Evolutionary conservation across 2,888 invertebrate species (phyloP).

Genomic region (Nephrotoma flavescens): DNA sequence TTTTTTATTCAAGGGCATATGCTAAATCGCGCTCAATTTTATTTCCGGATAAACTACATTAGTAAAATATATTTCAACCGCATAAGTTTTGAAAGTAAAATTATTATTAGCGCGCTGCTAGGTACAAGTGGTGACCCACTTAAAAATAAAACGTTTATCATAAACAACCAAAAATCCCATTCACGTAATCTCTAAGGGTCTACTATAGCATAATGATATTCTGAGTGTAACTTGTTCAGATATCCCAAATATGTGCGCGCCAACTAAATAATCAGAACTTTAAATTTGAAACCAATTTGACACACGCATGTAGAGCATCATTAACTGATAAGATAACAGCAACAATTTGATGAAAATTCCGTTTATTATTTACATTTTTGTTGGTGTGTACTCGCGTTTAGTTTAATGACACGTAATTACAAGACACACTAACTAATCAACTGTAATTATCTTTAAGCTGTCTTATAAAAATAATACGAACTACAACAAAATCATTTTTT

Average conservation of each 20-base stretch:
- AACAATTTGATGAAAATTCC: neutral
- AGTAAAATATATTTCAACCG: neutral
- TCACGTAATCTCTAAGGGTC: neutral
- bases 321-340: neutral
- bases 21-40: neutral
- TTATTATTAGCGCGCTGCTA: neutral
- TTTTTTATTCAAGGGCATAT: neutral
- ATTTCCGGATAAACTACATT: neutral
- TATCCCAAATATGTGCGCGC: neutral
- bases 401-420: neutral
- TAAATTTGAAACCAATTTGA: neutral
- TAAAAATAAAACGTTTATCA: neutral
- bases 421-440: neutral
- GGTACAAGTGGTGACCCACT: neutral
- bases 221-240: neutral
- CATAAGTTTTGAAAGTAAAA: neutral
- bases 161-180: neutral
- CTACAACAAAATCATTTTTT: neutral
- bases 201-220: neutral
- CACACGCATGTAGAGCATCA: neutral
- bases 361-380: neutral
- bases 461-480: neutral
- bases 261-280: neutral
- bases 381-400: neutral
- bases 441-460: neutral